Evolutionary conservation across 2,113 vertebrate genomes (phyloP).

Genomic region (Chaetodon trifascialis): DNA sequence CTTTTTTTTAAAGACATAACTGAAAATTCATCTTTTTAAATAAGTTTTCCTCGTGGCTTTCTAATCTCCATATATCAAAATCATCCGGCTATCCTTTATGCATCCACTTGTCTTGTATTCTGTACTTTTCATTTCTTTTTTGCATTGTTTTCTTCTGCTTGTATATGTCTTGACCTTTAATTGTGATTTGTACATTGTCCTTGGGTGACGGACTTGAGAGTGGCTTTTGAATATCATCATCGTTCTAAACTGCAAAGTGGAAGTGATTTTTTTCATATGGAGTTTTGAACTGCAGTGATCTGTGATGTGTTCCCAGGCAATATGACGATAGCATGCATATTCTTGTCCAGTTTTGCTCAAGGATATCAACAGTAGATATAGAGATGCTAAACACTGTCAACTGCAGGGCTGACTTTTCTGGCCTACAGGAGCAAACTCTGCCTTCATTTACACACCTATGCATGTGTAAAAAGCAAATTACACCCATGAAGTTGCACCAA

Average conservation of each 20-base stretch:
- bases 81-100: background rate
- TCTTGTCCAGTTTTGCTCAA: conserved; percentile 14
- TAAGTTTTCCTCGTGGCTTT: conserved; percentile 2
- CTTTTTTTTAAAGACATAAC: conserved; percentile 2
- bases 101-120: conserved; percentile 30
- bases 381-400: background rate
- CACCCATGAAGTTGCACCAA: background rate
- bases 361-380: background rate
- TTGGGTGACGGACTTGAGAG: conserved; percentile 35
- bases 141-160: conserved; percentile 7
- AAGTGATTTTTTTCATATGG: background rate
- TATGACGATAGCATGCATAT: background rate
- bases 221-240: conserved; percentile 20
- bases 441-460: background rate
- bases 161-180: conserved; percentile 59
- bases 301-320: conserved; percentile 5
- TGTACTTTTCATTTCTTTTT: conserved; percentile 29
- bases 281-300: conserved; percentile 24
- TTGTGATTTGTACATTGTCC: conserved; percentile 46
- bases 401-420: background rate
- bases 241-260: background rate
- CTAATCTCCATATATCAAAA: conserved; percentile 53
- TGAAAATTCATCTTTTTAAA: conserved; percentile 50
- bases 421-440: background rate
- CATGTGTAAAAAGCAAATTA: background rate